Conservation (phyloP, 2,113 vertebrate genomes). For the Lepus americanus region DNA sequence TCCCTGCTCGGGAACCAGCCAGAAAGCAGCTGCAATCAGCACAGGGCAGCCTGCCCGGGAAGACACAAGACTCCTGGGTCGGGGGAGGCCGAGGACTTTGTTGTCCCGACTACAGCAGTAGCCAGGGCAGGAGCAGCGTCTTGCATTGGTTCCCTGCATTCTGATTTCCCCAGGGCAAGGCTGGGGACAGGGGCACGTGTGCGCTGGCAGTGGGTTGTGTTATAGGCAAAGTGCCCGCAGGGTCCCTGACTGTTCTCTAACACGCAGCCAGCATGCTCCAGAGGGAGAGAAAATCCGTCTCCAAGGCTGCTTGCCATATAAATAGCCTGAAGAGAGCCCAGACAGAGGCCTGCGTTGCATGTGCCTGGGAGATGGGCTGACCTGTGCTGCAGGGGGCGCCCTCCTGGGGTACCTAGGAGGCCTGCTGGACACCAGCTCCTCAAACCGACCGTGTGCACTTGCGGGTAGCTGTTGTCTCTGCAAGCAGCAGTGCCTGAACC, state of each 20-base stretch:
- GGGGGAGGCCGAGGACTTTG: neutral
- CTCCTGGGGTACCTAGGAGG: neutral
- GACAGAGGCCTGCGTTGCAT: too few species aligned
- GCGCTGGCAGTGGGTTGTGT: neutral
- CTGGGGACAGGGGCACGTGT: neutral
- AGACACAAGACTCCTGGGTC: neutral
- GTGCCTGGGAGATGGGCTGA: neutral
- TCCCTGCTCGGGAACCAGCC: neutral
- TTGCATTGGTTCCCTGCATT: neutral
- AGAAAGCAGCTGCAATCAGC: neutral
- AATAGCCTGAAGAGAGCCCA: neutral
- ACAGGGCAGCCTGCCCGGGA: neutral
- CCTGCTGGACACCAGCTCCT: neutral
- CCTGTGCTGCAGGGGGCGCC: constrained; percentile 1
- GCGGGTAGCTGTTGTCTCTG: neutral
- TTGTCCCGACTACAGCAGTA: neutral
- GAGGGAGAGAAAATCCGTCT: neutral
- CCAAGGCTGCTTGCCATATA: neutral
- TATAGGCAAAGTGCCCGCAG: neutral
- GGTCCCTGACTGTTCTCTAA: neutral
- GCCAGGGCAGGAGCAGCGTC: neutral
- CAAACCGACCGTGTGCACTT: neutral
- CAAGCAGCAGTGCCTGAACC: neutral
- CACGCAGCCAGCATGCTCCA: neutral
- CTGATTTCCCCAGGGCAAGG: neutral